These are phyloP conservation scores for Phalacrocorax aristotelis DNA, from an alignment of 2,113 vertebrate genomes.

Conservation along the genomic window DNA sequence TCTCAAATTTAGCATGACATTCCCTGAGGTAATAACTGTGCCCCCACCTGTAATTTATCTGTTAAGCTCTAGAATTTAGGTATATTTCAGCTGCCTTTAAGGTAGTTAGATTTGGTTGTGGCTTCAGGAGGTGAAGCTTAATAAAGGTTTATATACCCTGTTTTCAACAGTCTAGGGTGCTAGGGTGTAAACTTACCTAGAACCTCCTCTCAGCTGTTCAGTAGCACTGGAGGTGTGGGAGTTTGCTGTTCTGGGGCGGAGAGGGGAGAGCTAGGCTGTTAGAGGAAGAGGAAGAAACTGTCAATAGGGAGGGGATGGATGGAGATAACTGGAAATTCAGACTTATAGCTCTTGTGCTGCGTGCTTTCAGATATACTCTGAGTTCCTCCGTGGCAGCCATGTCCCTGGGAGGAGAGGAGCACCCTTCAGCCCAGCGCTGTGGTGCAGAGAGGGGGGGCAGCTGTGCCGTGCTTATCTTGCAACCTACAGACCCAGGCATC, in stretches of 20 bases:
- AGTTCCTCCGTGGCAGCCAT: accelerated
- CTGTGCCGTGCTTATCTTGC: not conserved
- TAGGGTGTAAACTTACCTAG: not conserved
- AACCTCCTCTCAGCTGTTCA: not conserved
- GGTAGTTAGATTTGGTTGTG: not conserved
- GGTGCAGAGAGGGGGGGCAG: not conserved
- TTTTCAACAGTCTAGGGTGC: not conserved
- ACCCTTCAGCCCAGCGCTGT: not conserved
- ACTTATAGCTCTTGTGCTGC: not conserved
- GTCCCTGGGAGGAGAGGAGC: not conserved
- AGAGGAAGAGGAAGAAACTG: not conserved
- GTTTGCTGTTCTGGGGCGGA: not conserved
- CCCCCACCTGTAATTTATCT: accelerated
- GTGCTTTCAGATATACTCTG: accelerated
- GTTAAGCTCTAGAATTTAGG: not conserved
- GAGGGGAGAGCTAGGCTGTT: not conserved
- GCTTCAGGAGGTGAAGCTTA: not conserved
- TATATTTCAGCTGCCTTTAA: not conserved
- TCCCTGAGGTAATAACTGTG: not conserved
- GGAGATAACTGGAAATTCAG: not conserved
- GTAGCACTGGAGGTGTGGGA: not conserved
- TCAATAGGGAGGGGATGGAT: not conserved
- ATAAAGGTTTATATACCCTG: not conserved
- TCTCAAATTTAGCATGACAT: not conserved
- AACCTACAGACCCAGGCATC: not conserved